Conservation (phyloP, 2,113 vertebrate genomes). For the Peromyscus polionotus region DNA sequence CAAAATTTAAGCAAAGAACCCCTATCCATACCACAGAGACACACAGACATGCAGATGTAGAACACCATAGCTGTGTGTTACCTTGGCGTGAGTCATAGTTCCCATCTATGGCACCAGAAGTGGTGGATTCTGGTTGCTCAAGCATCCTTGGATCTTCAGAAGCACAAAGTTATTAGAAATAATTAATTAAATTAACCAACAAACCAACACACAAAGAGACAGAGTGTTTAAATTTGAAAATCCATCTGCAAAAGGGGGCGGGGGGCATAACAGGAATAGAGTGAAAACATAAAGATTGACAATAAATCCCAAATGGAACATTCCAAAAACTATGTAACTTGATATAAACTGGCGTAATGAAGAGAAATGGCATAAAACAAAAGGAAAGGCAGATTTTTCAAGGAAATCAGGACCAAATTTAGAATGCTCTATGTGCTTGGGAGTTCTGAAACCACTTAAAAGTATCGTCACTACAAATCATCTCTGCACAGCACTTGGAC, state of each 20-base stretch:
- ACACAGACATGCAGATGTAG: background rate
- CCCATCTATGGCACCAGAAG: background rate
- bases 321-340: constrained; percentile 55
- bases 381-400: constrained; percentile 65
- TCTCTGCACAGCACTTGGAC: constrained; percentile 42
- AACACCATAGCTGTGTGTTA: background rate
- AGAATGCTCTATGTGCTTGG: constrained; percentile 48
- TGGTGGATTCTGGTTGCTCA: background rate
- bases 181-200: constrained; percentile 31
- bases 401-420: constrained; percentile 69
- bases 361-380: constrained; percentile 48
- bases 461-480: constrained; percentile 51
- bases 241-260: constrained; percentile 20
- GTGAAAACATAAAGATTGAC: constrained; percentile 60
- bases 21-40: background rate
- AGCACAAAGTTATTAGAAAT: constrained; percentile 50
- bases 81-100: background rate
- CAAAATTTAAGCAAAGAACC: background rate
- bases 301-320: constrained; percentile 63
- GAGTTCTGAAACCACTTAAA: constrained; percentile 65
- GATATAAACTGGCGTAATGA: constrained; percentile 50
- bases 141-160: constrained; percentile 31
- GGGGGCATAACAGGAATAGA: constrained; percentile 23
- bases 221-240: constrained; percentile 50
- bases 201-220: background rate